phyloP scores from a whole-genome alignment of 2,797 vertebrate genomes.

The Coccyzus lansbergi region DNA sequence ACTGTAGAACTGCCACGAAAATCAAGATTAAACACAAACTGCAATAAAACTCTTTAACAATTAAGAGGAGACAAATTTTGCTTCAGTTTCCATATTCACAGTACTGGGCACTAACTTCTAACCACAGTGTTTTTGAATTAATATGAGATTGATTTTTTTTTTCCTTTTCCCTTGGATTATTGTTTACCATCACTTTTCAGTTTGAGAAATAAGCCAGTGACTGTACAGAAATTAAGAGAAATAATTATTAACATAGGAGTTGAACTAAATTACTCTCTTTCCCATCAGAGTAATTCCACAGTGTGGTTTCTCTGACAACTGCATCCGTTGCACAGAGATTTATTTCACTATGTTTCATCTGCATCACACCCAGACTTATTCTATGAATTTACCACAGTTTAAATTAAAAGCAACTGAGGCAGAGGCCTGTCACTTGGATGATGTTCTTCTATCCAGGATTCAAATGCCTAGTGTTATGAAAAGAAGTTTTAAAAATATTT shows the following conservation, averaged over 20 bases:
- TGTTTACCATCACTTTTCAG: background rate
- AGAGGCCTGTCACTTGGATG: background rate
- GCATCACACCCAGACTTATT: background rate
- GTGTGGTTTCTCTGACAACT: background rate
- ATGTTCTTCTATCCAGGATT: background rate
- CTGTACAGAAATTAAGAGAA: background rate
- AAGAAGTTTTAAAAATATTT: background rate
- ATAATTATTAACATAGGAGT: background rate
- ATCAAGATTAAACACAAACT: background rate
- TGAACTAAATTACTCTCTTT: background rate
- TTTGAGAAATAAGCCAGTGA: background rate
- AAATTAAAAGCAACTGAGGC: background rate
- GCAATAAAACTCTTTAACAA: background rate
- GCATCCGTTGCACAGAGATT: background rate
- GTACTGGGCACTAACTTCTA: background rate
- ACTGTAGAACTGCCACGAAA: background rate
- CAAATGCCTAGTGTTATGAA: background rate
- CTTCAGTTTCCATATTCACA: background rate
- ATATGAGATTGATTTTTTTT: background rate
- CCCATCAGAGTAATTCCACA: background rate
- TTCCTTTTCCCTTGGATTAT: background rate
- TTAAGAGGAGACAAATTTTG: background rate
- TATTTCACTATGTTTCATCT: background rate
- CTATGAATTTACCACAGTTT: background rate
- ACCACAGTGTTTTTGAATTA: background rate